These are phyloP conservation scores for Aplysia californica DNA, from an alignment of 1,140 invertebrate species.

Conservation along the genomic window DNA sequence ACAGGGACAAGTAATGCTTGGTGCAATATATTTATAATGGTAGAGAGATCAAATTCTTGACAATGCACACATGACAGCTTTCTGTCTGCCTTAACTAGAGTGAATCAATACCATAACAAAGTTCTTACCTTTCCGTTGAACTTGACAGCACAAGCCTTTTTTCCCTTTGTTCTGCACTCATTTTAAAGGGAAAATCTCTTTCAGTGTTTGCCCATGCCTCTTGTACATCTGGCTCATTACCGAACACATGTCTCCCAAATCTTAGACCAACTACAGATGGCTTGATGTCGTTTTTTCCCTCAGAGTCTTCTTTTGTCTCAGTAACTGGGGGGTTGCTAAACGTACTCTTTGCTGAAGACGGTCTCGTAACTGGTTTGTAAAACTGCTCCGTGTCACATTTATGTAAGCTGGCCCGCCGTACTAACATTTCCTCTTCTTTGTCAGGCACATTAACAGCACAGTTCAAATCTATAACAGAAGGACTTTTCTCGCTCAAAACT, in stretches of 20 bases:
- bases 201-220: neutral
- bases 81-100: no score
- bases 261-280: neutral
- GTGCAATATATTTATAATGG: no score
- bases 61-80: no score
- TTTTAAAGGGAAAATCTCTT: neutral
- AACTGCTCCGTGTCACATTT: constrained; percentile 9
- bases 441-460: neutral
- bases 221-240: neutral
- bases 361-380: constrained; percentile 26
- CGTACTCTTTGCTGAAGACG: constrained; percentile 19
- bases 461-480: neutral
- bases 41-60: no score
- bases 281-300: neutral
- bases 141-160: no score
- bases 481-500: neutral
- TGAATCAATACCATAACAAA: no score
- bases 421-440: neutral
- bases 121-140: no score
- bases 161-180: neutral
- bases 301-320: neutral
- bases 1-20: no score
- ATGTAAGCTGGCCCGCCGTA: neutral
- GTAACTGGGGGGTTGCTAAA: constrained; percentile 10
- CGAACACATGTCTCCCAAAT: neutral